Base-by-base conservation (phyloP, 2,113 vertebrate species). In the Microtus oregoni region DNA sequence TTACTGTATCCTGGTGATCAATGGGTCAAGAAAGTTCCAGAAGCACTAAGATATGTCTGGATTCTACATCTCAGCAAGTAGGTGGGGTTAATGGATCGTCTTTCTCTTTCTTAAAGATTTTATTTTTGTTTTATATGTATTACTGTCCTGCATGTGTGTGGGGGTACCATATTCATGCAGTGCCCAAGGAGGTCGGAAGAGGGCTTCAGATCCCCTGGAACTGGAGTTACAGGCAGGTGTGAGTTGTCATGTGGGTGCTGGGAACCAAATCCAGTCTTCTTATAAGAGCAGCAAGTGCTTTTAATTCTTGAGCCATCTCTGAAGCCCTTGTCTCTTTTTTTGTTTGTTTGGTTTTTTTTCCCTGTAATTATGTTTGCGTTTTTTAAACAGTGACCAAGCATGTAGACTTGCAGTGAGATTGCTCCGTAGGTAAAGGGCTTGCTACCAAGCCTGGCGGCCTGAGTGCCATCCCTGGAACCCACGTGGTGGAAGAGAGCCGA, bases 41-140 rank as follows among this genome's bases (percentile, higher is more conserved):
- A 97, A 98, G 98, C 97, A 98, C 97, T 98, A 97, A 97, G 17
- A 68, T 68, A 61, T 63, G 63, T 44, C 78, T 65, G 20, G 73
- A 47, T 20, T 41, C 72, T 67, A 81, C 86, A 91, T 70, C 7
- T 12, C 68, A 52, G 88, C 94, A 86, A 88, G 83, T 65, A 22
- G 81, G 55, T 89, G 44, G 58, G 67, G 75, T 77, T 79, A 55
- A 32, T 82, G 52, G 82, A 87, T 78, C 58, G 89, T 41, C n/a
- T 38, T 82, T 82, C 79, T 26, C 35, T n/a, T 63, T 63, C 38
- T 63, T 63, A 63, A 83, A 83, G 24, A 41, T 19, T 83, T 73
- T 73, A 0, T 52, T 52, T 52, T 52, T 41, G 9, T 58, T 28
- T 82, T 41, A 10, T 61, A 63, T 41, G 55, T 4, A 41, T 26